Evolutionary conservation across 2,888 invertebrate genomes (phyloP), one percentile per base, ranked within the genome.

Genomic region (Caenorhabditis imperialis): DNA sequence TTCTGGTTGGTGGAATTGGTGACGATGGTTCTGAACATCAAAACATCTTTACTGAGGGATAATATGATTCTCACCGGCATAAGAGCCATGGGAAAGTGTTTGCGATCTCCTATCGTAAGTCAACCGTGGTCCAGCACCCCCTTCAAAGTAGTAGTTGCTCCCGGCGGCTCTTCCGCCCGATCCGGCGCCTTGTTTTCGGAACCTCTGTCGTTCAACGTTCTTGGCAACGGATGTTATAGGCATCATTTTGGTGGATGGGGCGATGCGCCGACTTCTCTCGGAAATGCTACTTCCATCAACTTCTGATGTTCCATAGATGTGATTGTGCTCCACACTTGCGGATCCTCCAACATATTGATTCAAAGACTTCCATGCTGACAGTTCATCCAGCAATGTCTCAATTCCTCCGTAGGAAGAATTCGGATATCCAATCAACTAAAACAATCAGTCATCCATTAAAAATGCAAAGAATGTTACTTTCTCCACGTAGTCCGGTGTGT

Each of bases 151-250:
- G 44, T 78, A 79, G 51, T 75, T 79, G 33, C 74, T 77, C 18
- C 75, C 76, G 16, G 80, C 65, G 8, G 79, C 74, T 58, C 79
- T 40, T 30, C 79, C 79, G 16, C 81, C 81, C 3, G 77, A 76
- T 14, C 79, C 81, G 25, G 76, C 73, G 8, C 81, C 84, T 53
- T 83, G 82, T 33, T 81, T 80, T 48, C 78, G 81, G 65, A 82
- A 71, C 16, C 84, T 54, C 51, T 83, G 83, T 16, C 82, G 57
- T 53, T 84, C 84, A 4, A 84, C 81, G 45, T 83, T 84, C 48
- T 84, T 84, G 10, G 65, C 78, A 3, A 84, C 81, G 4, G 81
- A 79, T 30, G 83, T 80, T 8, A 77, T 72, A 3, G 75, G 76
- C 63, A 55, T 44, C 44, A 75, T 58, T 37, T 75, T 75, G 0